These are phyloP conservation scores for Andrena bicolor DNA, from an alignment of 2,888 invertebrate genomes.

Conservation along the genomic window DNA sequence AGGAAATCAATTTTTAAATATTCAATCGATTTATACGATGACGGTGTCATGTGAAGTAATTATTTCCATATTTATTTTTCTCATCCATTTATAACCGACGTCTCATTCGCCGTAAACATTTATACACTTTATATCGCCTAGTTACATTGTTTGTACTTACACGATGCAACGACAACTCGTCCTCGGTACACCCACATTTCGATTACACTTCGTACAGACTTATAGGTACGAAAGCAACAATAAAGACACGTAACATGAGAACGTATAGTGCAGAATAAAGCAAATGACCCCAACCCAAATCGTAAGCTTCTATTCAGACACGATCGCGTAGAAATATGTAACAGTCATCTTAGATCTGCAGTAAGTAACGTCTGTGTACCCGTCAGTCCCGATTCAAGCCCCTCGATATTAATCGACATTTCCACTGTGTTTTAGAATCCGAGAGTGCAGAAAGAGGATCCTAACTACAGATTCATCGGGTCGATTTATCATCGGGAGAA, in stretches of 20 bases:
- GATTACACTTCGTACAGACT: not conserved
- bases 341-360: constrained; percentile 63
- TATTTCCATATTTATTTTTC: constrained; percentile 25
- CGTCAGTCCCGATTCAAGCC: constrained; percentile 11
- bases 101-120: not conserved
- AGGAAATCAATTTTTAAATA: constrained; percentile 2
- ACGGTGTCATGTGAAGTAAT: not conserved
- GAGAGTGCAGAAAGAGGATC: constrained; percentile 34
- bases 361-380: constrained; percentile 69
- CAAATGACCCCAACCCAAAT: constrained; percentile 3
- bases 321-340: constrained; percentile 47
- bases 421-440: constrained; percentile 75
- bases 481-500: constrained; percentile 56
- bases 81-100: not conserved
- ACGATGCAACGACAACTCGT: not conserved
- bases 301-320: constrained; percentile 38
- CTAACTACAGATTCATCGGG: constrained; percentile 57
- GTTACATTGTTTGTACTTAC: not conserved
- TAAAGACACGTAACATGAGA: constrained; percentile 30
- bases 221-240: not conserved
- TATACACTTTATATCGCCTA: not conserved
- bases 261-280: constrained; percentile 14
- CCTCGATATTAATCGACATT: constrained; percentile 34
- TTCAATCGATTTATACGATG: not conserved
- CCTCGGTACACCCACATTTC: not conserved